phyloP scores from a whole-genome alignment of 2,888 invertebrate genomes.

The Micoletzkya japonica region DNA sequence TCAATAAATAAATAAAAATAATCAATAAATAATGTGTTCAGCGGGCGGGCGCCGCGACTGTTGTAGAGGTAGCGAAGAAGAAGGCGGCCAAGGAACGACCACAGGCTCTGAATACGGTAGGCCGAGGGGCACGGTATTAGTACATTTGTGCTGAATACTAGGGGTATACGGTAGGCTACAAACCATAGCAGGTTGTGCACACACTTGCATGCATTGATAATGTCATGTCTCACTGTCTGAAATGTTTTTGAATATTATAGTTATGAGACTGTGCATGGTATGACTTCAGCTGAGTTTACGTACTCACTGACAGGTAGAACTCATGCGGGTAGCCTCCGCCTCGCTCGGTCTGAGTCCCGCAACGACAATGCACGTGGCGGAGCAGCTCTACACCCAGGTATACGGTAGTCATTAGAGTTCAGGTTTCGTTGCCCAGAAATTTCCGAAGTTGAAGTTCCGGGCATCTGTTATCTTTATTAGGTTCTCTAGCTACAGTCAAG shows the following conservation, averaged over 20 bases:
- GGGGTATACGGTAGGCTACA: neutral
- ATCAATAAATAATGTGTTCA: slow-evolving; percentile 29
- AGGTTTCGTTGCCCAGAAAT: neutral
- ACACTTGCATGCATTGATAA: no score
- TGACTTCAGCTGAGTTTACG: no score
- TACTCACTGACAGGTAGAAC: slow-evolving; percentile 45
- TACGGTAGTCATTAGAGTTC: slow-evolving; percentile 33
- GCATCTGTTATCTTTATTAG: no score
- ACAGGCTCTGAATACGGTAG: slow-evolving; percentile 88
- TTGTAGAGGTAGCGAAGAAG: slow-evolving; percentile 78
- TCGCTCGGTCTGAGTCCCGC: slow-evolving; percentile 55
- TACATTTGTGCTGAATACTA: neutral
- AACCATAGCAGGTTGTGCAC: neutral
- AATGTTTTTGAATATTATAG: no score
- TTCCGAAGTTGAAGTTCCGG: neutral
- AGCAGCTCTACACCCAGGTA: slow-evolving; percentile 81
- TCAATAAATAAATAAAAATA: neutral
- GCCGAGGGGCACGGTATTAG: neutral
- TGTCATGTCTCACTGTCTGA: no score
- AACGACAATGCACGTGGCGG: slow-evolving; percentile 72
- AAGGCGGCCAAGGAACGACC: slow-evolving; percentile 86
- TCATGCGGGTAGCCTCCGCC: slow-evolving; percentile 57
- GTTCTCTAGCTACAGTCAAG: no score
- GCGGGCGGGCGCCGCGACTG: slow-evolving; percentile 68
- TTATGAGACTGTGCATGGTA: no score